phyloP scores from a whole-genome alignment of 2,888 invertebrate species.

The Dryomyza anilis region DNA sequence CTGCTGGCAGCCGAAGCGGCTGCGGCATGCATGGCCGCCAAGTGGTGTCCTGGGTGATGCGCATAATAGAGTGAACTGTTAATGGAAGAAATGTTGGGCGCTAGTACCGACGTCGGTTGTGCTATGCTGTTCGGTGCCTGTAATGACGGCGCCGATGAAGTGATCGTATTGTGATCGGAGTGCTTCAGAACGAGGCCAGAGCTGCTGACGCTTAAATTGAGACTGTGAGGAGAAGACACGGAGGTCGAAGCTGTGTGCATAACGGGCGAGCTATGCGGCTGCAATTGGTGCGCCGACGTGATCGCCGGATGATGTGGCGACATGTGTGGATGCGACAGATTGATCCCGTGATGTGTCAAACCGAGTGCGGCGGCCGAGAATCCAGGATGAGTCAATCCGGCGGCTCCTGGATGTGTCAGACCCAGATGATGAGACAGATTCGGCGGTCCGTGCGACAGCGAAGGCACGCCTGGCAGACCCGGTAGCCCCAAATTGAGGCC shows the following conservation, averaged over 20 bases:
- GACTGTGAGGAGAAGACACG: conserved; percentile 50
- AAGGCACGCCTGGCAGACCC: conserved; percentile 48
- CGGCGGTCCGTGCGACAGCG: conserved; percentile 50
- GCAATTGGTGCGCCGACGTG: conserved; percentile 52
- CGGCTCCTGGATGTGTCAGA: conserved; percentile 48
- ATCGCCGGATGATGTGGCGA: conserved; percentile 53
- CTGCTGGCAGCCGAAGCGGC: conserved; percentile 42
- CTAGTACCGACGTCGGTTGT: conserved; percentile 45
- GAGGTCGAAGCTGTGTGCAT: conserved; percentile 32
- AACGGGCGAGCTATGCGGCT: conserved; percentile 47
- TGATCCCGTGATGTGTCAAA: conserved; percentile 55
- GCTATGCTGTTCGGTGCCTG: conserved; percentile 42
- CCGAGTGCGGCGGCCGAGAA: conserved; percentile 56
- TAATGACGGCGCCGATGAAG: conserved; percentile 42
- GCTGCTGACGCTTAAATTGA: conserved; percentile 44
- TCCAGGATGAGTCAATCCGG: conserved; percentile 53
- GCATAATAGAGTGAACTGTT: conserved; percentile 53
- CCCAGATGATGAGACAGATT: conserved; percentile 56
- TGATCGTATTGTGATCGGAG: conserved; percentile 41
- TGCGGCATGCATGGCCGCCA: conserved; percentile 53
- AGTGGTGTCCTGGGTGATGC: conserved; percentile 48
- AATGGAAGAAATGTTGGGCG: conserved; percentile 56
- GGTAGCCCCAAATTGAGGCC: conserved; percentile 56
- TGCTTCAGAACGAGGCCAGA: conserved; percentile 36
- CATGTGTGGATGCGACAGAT: conserved; percentile 56